phyloP scores from a whole-genome alignment of 1,140 invertebrate species.

The Euwallacea similis region DNA sequence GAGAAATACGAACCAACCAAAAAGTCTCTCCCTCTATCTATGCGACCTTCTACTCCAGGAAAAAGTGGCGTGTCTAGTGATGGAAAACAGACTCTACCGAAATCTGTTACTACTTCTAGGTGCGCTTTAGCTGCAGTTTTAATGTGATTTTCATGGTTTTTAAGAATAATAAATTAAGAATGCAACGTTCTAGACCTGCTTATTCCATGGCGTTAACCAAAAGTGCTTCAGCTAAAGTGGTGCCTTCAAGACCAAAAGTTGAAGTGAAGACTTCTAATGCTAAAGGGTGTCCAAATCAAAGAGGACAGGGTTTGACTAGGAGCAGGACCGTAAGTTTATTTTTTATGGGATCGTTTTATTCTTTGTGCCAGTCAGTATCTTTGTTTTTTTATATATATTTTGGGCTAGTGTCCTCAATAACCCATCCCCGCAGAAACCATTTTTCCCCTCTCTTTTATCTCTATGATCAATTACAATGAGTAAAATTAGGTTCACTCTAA shows the following conservation, averaged over 20 bases:
- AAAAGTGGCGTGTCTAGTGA: not conserved
- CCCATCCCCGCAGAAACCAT: too few species aligned
- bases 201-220: slow-evolving; percentile 57
- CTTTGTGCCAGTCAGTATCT: too few species aligned
- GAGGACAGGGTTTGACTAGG: slow-evolving; percentile 49
- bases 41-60: not conserved
- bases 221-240: slow-evolving; percentile 47
- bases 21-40: slow-evolving; percentile 31
- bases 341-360: slow-evolving; percentile 46
- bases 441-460: too few species aligned
- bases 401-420: too few species aligned
- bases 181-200: slow-evolving; percentile 49
- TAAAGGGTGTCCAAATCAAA: not conserved
- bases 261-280: slow-evolving; percentile 43
- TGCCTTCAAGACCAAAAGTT: slow-evolving; percentile 56
- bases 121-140: too few species aligned
- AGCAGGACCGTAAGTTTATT: slow-evolving; percentile 58
- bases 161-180: too few species aligned
- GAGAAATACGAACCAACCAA: slow-evolving; percentile 47
- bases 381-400: too few species aligned
- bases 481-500: too few species aligned
- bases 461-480: too few species aligned
- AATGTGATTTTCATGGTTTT: too few species aligned
- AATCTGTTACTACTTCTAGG: not conserved
- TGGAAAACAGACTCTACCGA: not conserved